These are phyloP conservation scores for Allenopithecus nigroviridis DNA, from an alignment of 2,797 vertebrate genomes.

Conservation along the genomic window DNA sequence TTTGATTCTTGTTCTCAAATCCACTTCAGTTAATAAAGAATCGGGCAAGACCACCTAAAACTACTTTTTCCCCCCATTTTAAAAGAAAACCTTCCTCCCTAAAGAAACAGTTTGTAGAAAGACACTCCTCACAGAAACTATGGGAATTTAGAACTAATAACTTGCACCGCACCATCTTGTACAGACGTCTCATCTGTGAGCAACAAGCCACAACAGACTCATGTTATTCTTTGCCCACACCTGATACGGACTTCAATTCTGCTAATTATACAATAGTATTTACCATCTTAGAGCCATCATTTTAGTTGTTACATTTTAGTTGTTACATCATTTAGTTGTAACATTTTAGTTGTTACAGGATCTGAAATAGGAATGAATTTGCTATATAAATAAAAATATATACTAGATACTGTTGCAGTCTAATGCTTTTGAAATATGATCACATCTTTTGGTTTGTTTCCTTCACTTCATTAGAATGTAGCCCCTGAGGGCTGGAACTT, in stretches of 20 bases:
- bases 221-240: not conserved
- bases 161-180: not conserved
- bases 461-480: not conserved
- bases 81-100: not conserved
- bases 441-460: not conserved
- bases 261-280: not conserved
- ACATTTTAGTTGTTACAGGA: not conserved
- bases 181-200: not conserved
- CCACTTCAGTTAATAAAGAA: constrained; percentile 10
- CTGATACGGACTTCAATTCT: not conserved
- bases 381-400: not conserved
- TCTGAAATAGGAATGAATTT: not conserved
- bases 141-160: not conserved
- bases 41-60: not conserved
- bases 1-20: constrained; percentile 25
- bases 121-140: not conserved
- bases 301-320: not conserved
- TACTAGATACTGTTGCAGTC: not conserved
- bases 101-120: not conserved
- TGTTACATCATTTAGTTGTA: too few species aligned
- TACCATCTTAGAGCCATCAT: not conserved
- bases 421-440: not conserved
- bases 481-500: not conserved
- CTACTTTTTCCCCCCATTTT: not conserved
- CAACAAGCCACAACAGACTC: not conserved